Base-by-base conservation (phyloP, 2,888 invertebrate species). In the Stenodera caucasica region DNA sequence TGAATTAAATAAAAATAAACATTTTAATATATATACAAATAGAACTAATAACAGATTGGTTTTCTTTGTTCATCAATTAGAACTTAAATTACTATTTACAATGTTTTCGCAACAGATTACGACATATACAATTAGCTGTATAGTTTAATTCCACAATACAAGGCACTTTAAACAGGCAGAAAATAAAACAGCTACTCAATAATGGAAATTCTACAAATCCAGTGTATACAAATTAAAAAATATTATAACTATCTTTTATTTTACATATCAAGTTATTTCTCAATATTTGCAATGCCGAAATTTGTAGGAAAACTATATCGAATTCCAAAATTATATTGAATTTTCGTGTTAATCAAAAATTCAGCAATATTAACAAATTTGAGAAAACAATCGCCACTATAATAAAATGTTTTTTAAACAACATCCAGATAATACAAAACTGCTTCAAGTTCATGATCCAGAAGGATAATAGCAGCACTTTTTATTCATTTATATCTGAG, bases 1-100 rank as follows among this genome's bases (percentile, higher is more conserved):
- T 68, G 57, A 67, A 68, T 63, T 72, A 77, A 75, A 75, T 76
- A 71, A 77, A 78, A 79, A 76, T 75, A 77, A 77, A 45, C 23
- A 21, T 18, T 21, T 40, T 11, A 75, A 75, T 75, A 75, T 77
- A 76, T 75, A 68, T 77, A 78, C 75, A 75, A 74, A 75, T 71
- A 70, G 76, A 76, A 75, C 68, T 71, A 74, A 66, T 66, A 71
- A 67, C 66, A 67, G 65, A 60, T 60, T 54, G 57, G 45, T 33
- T 52, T 66, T 63, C 69, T 69, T 68, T 67, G 60, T 67, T 69
- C 70, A 72, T 66, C 68, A 69, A 69, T n/a, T 33, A 23, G 37
- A 69, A 70, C 70, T 71, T 72, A 72, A 62, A 64, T 30, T 60
- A 57, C 55, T 72, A 74, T 72, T 58, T 74, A 74, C 72, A 74